Base-by-base conservation (phyloP, 2,113 vertebrate genomes). In the Anser brachyrhynchus region DNA sequence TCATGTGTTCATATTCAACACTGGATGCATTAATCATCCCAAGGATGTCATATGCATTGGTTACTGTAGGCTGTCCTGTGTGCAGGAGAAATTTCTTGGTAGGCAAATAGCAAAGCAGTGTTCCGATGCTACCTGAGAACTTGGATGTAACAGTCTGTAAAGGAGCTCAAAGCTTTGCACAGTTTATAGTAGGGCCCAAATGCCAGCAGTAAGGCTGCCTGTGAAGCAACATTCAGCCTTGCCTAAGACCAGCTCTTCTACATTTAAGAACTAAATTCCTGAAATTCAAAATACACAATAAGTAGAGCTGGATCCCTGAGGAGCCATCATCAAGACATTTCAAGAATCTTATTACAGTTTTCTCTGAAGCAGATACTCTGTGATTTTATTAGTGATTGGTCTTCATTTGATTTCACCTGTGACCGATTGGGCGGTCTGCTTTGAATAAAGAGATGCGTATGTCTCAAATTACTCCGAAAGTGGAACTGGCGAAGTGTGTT, bases 381-480 rank as follows among this genome's bases (percentile, higher is more conserved):
- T n/a, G 41, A 81, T 84, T 95, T 90, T 92, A 28, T 82, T 90
- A 78, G 52, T 54, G 64, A 31, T 82, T 84, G 76, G 58, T 78
- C 65, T 84, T 92, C 35, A 69, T 92, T 96, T 96, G n/a, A 46
- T 86, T 92, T 93, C 26, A 57, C 26, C 43, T 61, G 35, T 71
- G 49, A 69, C 54, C 78, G 59, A 52, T 89, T 64, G 0, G 3
- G 39, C 35, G 35, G 5, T 79, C 59, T 77, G 10, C 69, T 65
- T 84, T 0, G 0, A 78, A 65, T 77, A 55, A 51, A 81, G 59
- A 55, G 17, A 52, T 65, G 10, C 46, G 5, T 54, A 12, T 35
- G 16, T 62, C 81, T 93, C 49, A 71, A 31, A 80, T 82, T 62
- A 82, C 11, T 77, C 58, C 71, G 59, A 39, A 73, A 35, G 23